Percentiles rank a stretch among this genome's conserved stretches.
These are phyloP conservation scores for Casuarius casuarius DNA, from an alignment of 2,113 vertebrate species.

Conservation along the genomic window DNA sequence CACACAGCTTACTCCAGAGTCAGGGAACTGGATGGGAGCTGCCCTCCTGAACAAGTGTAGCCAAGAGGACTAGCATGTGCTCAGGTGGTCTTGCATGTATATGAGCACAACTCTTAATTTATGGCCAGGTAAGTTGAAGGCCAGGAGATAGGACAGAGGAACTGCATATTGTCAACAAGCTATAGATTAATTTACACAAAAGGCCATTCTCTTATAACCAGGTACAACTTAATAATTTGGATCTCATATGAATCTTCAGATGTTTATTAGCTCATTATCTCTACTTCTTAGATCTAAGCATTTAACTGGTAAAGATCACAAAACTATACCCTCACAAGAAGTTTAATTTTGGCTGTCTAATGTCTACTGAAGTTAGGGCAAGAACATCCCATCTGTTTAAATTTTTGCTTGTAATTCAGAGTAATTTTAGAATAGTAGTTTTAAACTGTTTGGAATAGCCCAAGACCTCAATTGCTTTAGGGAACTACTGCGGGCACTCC, in stretches of 20 bases:
- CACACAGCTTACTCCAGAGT: fast-evolving
- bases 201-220: background rate
- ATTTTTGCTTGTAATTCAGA: background rate
- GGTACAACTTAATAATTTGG: background rate
- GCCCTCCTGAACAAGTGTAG: background rate
- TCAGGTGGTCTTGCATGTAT: background rate
- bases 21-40: background rate
- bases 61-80: background rate
- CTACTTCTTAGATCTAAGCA: background rate
- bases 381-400: background rate
- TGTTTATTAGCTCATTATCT: background rate
- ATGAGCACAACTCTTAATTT: background rate
- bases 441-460: background rate
- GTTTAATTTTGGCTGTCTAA: background rate
- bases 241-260: background rate
- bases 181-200: background rate
- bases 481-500: background rate
- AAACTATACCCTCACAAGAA: background rate
- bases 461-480: background rate
- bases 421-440: background rate
- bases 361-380: background rate
- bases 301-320: background rate
- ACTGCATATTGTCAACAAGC: fast-evolving
- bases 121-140: background rate
- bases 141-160: background rate